Base-by-base conservation (phyloP, 2,888 invertebrate genomes). In the Drosophila formosana region DNA sequence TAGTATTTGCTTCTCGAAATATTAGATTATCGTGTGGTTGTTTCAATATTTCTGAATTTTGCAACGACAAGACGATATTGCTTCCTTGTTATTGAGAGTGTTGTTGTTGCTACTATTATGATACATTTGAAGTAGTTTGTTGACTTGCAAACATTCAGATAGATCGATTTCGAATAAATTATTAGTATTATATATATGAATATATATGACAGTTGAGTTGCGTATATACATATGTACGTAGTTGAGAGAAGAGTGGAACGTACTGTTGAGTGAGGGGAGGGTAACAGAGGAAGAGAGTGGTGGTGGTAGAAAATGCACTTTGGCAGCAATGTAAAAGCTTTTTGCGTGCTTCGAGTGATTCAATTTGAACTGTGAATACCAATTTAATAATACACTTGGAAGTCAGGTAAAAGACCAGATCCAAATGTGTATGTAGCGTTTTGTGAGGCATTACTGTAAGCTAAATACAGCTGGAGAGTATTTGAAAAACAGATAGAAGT, bases 61-160 rank as follows among this genome's bases (percentile, higher is more conserved):
- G 58, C 50, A 72, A 55, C 55, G 43, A 61, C 26, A 55, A 60
- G 39, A 51, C 66, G 7, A 39, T 23, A 60, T 32, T 30, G 57
- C 30, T 41, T 46, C 39, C 45, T 23, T 52, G 62, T 60, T 53
- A 7, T 37, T 55, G 37, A 61, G 43, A 61, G 45, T 57, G 34
- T 69, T 66, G 49, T 64, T 64, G 28, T 58, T 47, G 13, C 7
- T 8, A 11, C 49, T 72, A 34, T 43, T 30, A 32, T 26, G 11
- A 45, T 55, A 61, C 45, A 46, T 25, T 61, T 45, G 23, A 34
- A 43, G 46, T 26, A 49, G 60, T 68, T 62, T 69, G 58, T 73
- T 76, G 56, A 74, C 60, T 84, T 85, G 72, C 82, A 82, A 76
- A 84, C 79, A 76, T 67, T 68, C 49, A 86, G 58, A 73, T 56